Conservation (phyloP, 2,888 invertebrate genomes). For the Schizaphis graminum region DNA sequence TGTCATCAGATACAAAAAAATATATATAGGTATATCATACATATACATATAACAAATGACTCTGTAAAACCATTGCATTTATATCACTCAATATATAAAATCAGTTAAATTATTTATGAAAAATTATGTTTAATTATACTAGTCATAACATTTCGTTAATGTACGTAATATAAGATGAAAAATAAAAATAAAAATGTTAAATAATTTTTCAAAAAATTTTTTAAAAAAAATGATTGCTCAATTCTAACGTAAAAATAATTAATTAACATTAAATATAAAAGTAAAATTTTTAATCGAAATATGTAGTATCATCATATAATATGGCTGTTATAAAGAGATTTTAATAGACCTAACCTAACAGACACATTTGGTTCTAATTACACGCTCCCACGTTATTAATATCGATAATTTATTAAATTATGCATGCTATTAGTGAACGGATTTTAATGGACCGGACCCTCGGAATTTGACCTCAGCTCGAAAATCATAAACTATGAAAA, state of each 20-base stretch:
- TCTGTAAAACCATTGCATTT: not conserved
- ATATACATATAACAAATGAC: not conserved
- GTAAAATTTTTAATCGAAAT: not conserved
- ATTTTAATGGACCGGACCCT: slow-evolving; percentile 21
- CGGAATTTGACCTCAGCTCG: slow-evolving; percentile 38
- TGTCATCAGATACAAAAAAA: not conserved
- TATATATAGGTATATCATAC: not conserved
- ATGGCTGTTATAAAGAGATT: not conserved
- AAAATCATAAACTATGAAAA: slow-evolving; percentile 10
- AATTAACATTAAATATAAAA: not conserved
- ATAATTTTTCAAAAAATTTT: not conserved
- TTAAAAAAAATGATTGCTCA: not conserved
- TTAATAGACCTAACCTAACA: not conserved
- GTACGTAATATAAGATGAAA: not conserved
- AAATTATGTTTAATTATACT: not conserved
- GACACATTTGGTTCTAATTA: not conserved
- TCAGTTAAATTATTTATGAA: not conserved
- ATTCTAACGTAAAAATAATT: not conserved
- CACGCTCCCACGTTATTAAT: slow-evolving; percentile 14
- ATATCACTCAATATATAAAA: not conserved
- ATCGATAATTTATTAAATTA: slow-evolving; percentile 41
- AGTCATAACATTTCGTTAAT: not conserved
- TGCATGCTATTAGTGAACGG: slow-evolving; percentile 4
- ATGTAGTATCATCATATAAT: not conserved
- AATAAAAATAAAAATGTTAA: not conserved